Conservation (phyloP, 1,140 invertebrate genomes). For the Harpegnathos saltator region DNA sequence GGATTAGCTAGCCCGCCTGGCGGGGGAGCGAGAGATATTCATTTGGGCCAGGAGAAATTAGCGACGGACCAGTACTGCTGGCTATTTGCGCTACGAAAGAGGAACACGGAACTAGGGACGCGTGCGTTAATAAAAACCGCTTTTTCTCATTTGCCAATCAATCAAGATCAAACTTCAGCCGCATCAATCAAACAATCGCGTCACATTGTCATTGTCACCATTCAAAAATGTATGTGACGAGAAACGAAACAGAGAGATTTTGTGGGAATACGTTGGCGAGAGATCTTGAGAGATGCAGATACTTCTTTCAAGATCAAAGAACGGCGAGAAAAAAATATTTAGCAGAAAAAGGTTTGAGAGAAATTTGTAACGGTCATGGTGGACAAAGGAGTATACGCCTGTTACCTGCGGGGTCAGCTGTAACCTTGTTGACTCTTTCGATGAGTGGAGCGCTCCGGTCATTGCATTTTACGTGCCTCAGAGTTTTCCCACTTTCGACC, state of each 20-base stretch:
- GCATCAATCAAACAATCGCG: constrained; percentile 6
- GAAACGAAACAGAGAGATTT: too few species aligned
- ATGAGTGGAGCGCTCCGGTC: constrained; percentile 90
- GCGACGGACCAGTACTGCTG: constrained; percentile 53
- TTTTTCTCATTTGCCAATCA: background rate
- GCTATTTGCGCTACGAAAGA: constrained; percentile 55
- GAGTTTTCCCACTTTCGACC: constrained; percentile 91
- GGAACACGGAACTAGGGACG: constrained; percentile 11
- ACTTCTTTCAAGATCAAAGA: too few species aligned
- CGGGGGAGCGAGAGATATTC: background rate
- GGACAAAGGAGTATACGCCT: too few species aligned
- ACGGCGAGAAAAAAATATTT: too few species aligned
- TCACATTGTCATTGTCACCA: background rate
- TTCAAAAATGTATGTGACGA: constrained; percentile 36
- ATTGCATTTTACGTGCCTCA: constrained; percentile 93
- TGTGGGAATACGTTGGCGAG: too few species aligned
- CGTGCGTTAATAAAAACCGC: constrained; percentile 35
- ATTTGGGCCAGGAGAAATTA: background rate
- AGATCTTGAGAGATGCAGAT: too few species aligned
- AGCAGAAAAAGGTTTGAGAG: too few species aligned
- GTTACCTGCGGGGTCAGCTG: constrained; percentile 87
- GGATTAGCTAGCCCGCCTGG: constrained; percentile 32
- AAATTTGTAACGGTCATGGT: too few species aligned
- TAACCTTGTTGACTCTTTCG: constrained; percentile 85
- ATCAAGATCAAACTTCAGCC: too few species aligned